These are phyloP conservation scores for Onychomys torridus DNA, from an alignment of 2,797 vertebrate genomes.

Conservation along the genomic window DNA sequence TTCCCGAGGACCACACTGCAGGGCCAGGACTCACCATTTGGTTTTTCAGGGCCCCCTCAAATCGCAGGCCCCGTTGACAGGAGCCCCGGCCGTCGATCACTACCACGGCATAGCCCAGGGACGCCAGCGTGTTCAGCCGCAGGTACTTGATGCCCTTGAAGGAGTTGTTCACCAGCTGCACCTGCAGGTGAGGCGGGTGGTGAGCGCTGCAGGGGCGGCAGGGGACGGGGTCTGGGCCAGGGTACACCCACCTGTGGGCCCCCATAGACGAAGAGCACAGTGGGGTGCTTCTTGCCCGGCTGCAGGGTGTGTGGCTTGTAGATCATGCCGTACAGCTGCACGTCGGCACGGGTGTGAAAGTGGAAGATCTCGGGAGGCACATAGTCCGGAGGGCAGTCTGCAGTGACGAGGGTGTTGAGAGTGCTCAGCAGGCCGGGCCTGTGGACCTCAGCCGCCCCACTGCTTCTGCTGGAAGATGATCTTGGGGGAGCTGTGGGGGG, in stretches of 20 bases:
- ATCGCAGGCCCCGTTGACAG: constrained; percentile 96
- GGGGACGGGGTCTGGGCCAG: background rate
- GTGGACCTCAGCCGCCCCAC: background rate
- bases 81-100: constrained; percentile 98
- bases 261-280: constrained; percentile 97
- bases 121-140: constrained; percentile 96
- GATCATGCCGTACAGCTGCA: constrained; percentile 97
- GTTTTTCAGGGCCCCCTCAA: constrained; percentile 98
- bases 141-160: constrained; percentile 99
- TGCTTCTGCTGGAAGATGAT: background rate
- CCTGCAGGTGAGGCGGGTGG: constrained; percentile 85
- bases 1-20: too few relatives aligned
- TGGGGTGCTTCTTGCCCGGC: constrained; percentile 96
- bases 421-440: background rate
- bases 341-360: constrained; percentile 93
- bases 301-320: constrained; percentile 97
- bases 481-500: background rate
- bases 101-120: constrained; percentile 96
- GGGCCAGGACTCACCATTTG: constrained; percentile 92
- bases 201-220: background rate
- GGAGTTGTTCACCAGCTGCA: constrained; percentile 98
- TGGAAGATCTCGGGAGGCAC: constrained; percentile 97
- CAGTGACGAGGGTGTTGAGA: background rate
- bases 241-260: constrained; percentile 93
- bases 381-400: constrained; percentile 97